phyloP scores from a whole-genome alignment of 1,140 invertebrate species.

The Drosophila repletoides region DNA sequence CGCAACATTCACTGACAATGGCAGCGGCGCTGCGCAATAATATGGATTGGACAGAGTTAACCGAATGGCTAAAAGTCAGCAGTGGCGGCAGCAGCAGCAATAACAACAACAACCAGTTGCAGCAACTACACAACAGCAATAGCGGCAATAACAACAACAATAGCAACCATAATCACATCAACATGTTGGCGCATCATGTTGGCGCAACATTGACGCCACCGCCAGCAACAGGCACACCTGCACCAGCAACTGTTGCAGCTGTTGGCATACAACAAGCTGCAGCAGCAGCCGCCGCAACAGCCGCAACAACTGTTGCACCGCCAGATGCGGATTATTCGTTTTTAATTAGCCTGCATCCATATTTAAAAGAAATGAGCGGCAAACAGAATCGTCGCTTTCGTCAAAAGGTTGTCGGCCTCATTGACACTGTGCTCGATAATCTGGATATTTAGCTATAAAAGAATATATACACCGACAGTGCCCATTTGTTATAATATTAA shows the following conservation, averaged over 20 bases:
- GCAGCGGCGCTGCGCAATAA: conserved; percentile 51
- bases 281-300: neutral
- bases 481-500: conserved; percentile 59
- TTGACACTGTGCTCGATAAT: conserved; percentile 74
- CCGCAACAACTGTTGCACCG: conserved; percentile 1
- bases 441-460: conserved; percentile 37
- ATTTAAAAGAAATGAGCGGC: conserved; percentile 74
- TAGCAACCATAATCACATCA: conserved; percentile 14
- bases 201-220: conserved; percentile 22
- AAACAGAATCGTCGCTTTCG: conserved; percentile 76
- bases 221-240: neutral
- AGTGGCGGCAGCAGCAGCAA: conserved; percentile 1
- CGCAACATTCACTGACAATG: conserved; percentile 52
- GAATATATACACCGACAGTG: conserved; percentile 55
- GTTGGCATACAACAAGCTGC: neutral
- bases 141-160: conserved; percentile 1
- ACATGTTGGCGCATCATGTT: conserved; percentile 14
- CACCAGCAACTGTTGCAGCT: neutral
- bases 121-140: conserved; percentile 10
- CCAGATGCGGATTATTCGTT: conserved; percentile 76
- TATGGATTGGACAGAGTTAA: conserved; percentile 55
- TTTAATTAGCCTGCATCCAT: conserved; percentile 75
- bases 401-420: conserved; percentile 72
- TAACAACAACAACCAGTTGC: conserved; percentile 5
- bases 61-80: conserved; percentile 54